Conservation (phyloP, 1,140 invertebrate genomes). For the Oncopeltus fasciatus region DNA sequence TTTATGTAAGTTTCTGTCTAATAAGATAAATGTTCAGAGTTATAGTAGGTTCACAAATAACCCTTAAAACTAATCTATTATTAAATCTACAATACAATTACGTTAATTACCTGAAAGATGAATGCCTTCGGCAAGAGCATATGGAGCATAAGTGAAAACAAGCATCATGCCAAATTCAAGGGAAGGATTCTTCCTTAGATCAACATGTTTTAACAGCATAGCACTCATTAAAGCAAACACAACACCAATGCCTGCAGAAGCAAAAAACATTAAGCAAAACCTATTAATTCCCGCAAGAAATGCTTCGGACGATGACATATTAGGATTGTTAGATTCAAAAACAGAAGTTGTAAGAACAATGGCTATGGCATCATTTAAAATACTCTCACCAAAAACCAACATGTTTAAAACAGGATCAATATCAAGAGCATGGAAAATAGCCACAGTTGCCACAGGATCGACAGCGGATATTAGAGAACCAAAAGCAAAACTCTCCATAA, state of each 20-base stretch:
- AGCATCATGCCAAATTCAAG: slow-evolving; percentile 97
- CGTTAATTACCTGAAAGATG: slow-evolving; percentile 67
- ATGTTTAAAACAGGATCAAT: slow-evolving; percentile 93
- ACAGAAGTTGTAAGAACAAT: slow-evolving; percentile 91
- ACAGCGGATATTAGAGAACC: slow-evolving; percentile 97
- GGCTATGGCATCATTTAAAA: slow-evolving; percentile 94
- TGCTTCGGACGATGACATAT: slow-evolving; percentile 59
- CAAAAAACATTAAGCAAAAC: slow-evolving; percentile 97
- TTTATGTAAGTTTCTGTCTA: too few relatives aligned
- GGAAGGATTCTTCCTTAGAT: slow-evolving; percentile 92
- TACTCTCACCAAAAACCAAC: slow-evolving; percentile 97
- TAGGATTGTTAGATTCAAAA: slow-evolving; percentile 56
- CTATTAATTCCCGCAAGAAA: slow-evolving; percentile 71
- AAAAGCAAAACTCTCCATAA: slow-evolving; percentile 96
- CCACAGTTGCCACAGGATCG: slow-evolving; percentile 93
- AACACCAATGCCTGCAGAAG: slow-evolving; percentile 92
- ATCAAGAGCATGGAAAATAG: slow-evolving; percentile 94
- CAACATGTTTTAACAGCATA: slow-evolving; percentile 85
- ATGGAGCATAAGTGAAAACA: slow-evolving; percentile 95
- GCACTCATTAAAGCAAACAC: slow-evolving; percentile 88
- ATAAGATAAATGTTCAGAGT: too few relatives aligned
- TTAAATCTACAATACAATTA: too few relatives aligned
- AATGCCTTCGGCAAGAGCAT: slow-evolving; percentile 92
- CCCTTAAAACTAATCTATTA: too few relatives aligned
- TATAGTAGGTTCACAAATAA: too few relatives aligned